Conservation (phyloP, 1,140 invertebrate genomes). For the Caenorhabditis tropicalis region DNA sequence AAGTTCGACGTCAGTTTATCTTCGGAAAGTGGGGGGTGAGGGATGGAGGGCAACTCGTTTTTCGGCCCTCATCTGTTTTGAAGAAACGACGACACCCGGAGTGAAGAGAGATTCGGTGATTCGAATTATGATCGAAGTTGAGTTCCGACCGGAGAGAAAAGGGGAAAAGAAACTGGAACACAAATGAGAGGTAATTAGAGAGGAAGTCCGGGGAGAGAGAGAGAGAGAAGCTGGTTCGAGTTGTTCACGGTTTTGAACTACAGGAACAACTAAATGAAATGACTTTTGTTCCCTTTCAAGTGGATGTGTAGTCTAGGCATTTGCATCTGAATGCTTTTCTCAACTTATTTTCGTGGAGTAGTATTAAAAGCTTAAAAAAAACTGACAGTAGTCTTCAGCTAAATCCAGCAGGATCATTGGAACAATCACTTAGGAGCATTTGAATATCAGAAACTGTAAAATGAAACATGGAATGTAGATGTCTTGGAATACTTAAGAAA, state of each 20-base stretch:
- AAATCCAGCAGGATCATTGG: too few relatives aligned
- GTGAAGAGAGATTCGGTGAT: neutral
- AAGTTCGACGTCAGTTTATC: constrained; percentile 44
- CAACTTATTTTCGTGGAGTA: too few relatives aligned
- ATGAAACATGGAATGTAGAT: too few relatives aligned
- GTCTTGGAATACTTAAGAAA: too few relatives aligned
- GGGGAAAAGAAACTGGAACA: constrained; percentile 12
- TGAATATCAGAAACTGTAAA: too few relatives aligned
- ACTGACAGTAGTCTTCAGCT: too few relatives aligned
- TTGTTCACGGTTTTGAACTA: constrained; percentile 13
- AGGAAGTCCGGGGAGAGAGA: neutral
- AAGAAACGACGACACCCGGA: neutral
- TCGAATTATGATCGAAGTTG: constrained; percentile 37
- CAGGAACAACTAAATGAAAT: neutral
- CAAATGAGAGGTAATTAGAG: constrained; percentile 36
- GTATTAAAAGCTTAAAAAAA: too few relatives aligned
- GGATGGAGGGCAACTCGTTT: neutral
- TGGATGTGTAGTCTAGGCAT: neutral
- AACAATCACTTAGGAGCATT: too few relatives aligned
- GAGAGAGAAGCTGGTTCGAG: constrained; percentile 10
- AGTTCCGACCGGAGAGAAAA: neutral
- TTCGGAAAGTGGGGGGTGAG: neutral
- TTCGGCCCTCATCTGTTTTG: neutral
- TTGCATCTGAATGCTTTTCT: too few relatives aligned
- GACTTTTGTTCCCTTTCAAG: constrained; percentile 22